Conservation (phyloP, 2,888 invertebrate genomes). For the Aquatica leii region DNA sequence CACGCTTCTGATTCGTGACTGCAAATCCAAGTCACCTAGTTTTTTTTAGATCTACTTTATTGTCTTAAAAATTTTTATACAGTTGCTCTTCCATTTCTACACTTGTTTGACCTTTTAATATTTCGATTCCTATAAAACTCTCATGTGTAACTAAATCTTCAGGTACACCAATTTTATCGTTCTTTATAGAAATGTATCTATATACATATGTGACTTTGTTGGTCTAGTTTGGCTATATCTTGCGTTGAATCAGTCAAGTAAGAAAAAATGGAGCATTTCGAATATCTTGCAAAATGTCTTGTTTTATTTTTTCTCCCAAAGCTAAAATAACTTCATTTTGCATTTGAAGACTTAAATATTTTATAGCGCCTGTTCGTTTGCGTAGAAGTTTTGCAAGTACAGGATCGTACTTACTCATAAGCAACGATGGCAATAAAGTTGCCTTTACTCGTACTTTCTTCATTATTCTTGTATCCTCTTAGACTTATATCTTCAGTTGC, state of each 20-base stretch:
- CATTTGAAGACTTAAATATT: neutral
- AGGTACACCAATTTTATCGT: neutral
- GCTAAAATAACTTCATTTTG: neutral
- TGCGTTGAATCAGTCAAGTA: neutral
- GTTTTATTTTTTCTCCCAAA: neutral
- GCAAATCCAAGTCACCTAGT: neutral
- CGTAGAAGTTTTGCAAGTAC: neutral
- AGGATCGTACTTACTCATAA: neutral
- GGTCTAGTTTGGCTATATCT: conserved; percentile 7
- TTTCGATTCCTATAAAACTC: neutral
- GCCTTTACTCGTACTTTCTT: neutral
- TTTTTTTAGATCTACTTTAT: neutral
- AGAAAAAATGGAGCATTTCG: neutral
- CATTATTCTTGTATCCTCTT: neutral
- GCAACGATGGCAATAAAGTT: neutral
- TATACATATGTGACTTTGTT: too few species aligned
- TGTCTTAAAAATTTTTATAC: neutral
- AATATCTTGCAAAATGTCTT: neutral
- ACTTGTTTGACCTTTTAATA: neutral
- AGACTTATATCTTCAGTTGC: neutral
- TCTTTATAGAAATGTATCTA: neutral
- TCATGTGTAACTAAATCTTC: neutral
- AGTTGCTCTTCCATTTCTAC: neutral
- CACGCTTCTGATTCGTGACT: neutral
- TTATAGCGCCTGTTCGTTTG: neutral